Evolutionary conservation across 92 coral and sea anemone genomes (phyloP).

Genomic region (Siderastrea siderea): DNA sequence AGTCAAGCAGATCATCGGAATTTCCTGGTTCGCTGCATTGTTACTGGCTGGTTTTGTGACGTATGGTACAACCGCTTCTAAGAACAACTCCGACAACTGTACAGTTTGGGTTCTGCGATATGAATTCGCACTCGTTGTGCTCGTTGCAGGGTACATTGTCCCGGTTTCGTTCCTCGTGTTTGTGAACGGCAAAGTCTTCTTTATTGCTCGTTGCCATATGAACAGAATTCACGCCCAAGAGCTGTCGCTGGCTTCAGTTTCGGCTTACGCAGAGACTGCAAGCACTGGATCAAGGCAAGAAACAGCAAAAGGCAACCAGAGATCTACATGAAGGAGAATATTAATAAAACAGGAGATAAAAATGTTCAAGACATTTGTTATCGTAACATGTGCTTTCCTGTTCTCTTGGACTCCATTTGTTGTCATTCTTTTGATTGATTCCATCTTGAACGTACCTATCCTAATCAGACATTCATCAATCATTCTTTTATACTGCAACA

Average conservation of each 20-base stretch:
- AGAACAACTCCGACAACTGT: conserved; percentile 49
- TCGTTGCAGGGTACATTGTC: conserved; percentile 26
- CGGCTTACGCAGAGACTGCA: neutral
- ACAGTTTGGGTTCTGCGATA: conserved; percentile 59
- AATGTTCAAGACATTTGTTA: conserved; percentile 75
- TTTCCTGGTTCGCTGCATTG: conserved; percentile 63
- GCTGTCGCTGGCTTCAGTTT: conserved; percentile 10
- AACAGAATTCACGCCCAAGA: conserved; percentile 60
- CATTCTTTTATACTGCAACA: conserved; percentile 76
- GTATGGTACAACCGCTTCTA: conserved; percentile 32
- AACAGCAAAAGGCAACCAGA: neutral
- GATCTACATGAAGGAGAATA: conserved; percentile 1
- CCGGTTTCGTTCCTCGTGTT: conserved; percentile 71
- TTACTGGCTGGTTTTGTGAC: conserved; percentile 29
- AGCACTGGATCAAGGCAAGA: neutral
- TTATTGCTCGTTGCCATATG: too few species aligned
- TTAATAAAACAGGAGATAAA: conserved; percentile 72
- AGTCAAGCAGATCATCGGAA: conserved; percentile 57
- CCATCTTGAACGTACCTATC: conserved; percentile 35
- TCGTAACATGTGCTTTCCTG: conserved; percentile 74
- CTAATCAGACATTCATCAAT: conserved; percentile 55
- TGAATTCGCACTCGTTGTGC: conserved; percentile 32
- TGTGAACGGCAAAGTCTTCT: conserved; percentile 74
- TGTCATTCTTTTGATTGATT: conserved; percentile 59
- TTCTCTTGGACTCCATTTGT: conserved; percentile 83